Base-by-base conservation (phyloP, 2,888 invertebrate genomes). In the Cristatella mucedo region DNA sequence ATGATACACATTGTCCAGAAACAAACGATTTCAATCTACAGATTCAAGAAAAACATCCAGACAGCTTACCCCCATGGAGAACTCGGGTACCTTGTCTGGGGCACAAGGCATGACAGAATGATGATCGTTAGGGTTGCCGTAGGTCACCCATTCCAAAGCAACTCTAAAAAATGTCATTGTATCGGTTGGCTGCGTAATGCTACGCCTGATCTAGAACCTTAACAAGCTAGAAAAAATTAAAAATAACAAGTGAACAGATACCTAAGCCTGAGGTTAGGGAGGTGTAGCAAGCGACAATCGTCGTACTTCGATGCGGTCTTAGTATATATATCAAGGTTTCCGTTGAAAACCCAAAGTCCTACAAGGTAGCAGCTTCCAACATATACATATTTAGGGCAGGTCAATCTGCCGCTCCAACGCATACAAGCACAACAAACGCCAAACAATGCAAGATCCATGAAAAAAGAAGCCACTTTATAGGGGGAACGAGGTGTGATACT, bases 301-400 rank as follows among this genome's bases (percentile, higher is more conserved):
- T 97, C 95, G 69, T 97, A 97, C 64, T 97, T 93, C 44, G 93
- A 93, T 0, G 95, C 95, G 1, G 95, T 97, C 42, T 91, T 75
- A 2, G 91, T 87, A 56, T 81, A 87, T 52, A 95, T 83, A 66
- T 89, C 85, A 44, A 97, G 69, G 58, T 91, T 84, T 2, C 93
- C 91, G 56, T 86, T 82, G 55, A 87, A 80, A 37, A 85, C 77
- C 42, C 87, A n/a, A 19, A 19, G n/a, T n/a, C n/a, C n/a, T n/a
- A n/a, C n/a, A n/a, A n/a, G n/a, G n/a, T n/a, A n/a, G n/a, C n/a
- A n/a, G n/a, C n/a, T n/a, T n/a, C n/a, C n/a, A n/a, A n/a, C n/a
- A n/a, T n/a, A n/a, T n/a, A n/a, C n/a, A n/a, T n/a, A n/a, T n/a
- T n/a, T n/a, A n/a, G n/a, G n/a, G n/a, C n/a, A n/a, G n/a, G n/a